Evolutionary conservation across 2,797 vertebrate species (phyloP).

Genomic region (Macropus fuliginosus): DNA sequence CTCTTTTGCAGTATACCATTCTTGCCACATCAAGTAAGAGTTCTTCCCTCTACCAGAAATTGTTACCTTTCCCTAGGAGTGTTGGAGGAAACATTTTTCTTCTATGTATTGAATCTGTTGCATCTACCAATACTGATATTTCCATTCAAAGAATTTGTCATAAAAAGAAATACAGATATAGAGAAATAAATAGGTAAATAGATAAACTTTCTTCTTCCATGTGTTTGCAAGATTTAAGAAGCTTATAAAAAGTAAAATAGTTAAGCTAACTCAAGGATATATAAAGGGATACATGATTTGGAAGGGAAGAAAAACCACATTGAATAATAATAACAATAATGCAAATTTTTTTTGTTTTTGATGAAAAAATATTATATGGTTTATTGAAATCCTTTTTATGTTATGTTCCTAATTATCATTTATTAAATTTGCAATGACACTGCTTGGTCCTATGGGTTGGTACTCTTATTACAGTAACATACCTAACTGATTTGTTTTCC

Average conservation of each 20-base stretch:
- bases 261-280: slow-evolving; percentile 35
- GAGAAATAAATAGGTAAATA: background rate
- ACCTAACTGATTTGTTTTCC: too few relatives aligned
- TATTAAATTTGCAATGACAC: too few relatives aligned
- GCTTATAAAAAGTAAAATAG: slow-evolving; percentile 49
- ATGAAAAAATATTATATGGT: background rate
- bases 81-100: slow-evolving; percentile 30
- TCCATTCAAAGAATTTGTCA: slow-evolving; percentile 50
- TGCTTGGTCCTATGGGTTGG: too few relatives aligned
- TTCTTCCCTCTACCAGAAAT: too few relatives aligned
- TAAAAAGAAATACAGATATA: slow-evolving; percentile 12
- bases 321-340: background rate
- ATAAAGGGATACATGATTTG: slow-evolving; percentile 6
- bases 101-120: slow-evolving; percentile 19
- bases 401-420: too few relatives aligned
- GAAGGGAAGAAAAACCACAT: background rate
- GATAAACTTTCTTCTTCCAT: slow-evolving; percentile 35
- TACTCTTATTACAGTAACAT: too few relatives aligned
- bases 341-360: background rate
- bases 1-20: too few relatives aligned
- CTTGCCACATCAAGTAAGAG: too few relatives aligned
- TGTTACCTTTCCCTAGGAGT: slow-evolving; percentile 18
- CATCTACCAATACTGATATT: slow-evolving; percentile 36
- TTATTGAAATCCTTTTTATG: slow-evolving; percentile 4
- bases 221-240: slow-evolving; percentile 34